Evolutionary conservation across 2,113 vertebrate genomes (phyloP), one percentile per base, ranked within the genome.

Genomic region (Chelonoidis abingdonii): DNA sequence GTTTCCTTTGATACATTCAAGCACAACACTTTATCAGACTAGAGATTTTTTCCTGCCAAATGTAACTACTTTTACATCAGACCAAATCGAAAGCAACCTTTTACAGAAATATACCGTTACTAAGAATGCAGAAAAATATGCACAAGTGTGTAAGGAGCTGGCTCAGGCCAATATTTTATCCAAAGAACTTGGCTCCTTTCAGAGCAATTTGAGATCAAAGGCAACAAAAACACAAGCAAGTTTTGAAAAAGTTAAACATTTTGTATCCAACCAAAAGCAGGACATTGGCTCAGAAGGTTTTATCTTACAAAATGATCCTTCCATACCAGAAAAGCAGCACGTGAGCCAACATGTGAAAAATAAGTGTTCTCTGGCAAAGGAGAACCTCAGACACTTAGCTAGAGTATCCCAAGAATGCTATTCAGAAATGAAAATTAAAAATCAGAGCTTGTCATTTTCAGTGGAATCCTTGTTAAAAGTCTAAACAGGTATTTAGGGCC

Each of bases 401-500:
- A 12, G 22, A 84, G 92, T 97, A 86, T 92, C 93, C 6, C 53
- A 80, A 38, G 38, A 56, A 3, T 65, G 25, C 86, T 57, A 89
- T 25, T 97, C 95, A 52, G n/a, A 65, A 88, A 56, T 89, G 79
- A 89, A 96, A 91, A 97, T 69, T 89, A 54, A 16, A 41, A 75
- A 90, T 27, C 49, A 93, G 90, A 97, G 97, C 49, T 95, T 98
- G 92, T 98, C 78, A 4, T 99, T 99, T 97, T 98, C 98, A 89
- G 75, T 97, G 44, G 98, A 98, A 96, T 98, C 98, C 57, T 84
- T 98, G 93, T 97, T 99, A 83, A 98, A 98, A 97, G 94, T 95
- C 92, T 98, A 89, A 98, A 8, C 2, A 21, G 2, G 19, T 72
- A 35, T 85, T 25, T 4, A 21, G 52, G 76, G 72, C 27, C 35